Conservation (phyloP, 2,113 vertebrate species). For the Prunella fulvescens region DNA sequence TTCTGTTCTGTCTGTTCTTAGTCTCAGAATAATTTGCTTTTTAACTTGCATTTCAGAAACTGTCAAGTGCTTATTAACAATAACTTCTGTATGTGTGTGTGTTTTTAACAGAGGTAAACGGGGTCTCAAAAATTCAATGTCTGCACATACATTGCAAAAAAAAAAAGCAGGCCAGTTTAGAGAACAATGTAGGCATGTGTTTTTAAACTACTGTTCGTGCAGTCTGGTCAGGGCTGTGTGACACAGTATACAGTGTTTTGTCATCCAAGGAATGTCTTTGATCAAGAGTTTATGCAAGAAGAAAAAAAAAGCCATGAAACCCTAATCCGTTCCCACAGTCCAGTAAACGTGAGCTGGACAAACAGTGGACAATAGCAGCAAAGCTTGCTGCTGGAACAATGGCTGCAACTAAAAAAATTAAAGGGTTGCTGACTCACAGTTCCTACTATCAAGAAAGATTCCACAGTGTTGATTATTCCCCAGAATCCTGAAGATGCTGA, state of each 20-base stretch:
- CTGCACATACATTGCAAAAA: conserved; percentile 28
- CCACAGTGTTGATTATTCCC: background rate
- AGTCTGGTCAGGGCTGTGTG: conserved; percentile 72
- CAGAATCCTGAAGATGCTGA: conserved; percentile 25
- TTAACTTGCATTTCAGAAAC: background rate
- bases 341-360: conserved; percentile 79
- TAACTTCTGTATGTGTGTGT: background rate
- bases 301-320: conserved; percentile 77
- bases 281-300: conserved; percentile 82
- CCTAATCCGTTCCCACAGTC: conserved; percentile 91
- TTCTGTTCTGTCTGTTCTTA: background rate
- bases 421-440: conserved; percentile 71
- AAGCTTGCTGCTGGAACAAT: conserved; percentile 67
- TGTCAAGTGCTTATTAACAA: background rate
- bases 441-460: conserved; percentile 56
- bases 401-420: conserved; percentile 71
- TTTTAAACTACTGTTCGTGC: conserved; percentile 69
- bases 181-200: conserved; percentile 73
- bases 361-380: conserved; percentile 78
- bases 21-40: background rate
- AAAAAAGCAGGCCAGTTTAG: background rate
- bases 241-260: conserved; percentile 81
- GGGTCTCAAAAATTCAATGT: conserved; percentile 24
- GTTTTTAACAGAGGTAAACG: background rate
- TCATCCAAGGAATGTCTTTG: conserved; percentile 90